These are phyloP conservation scores for Kradibia gibbosae DNA, from an alignment of 1,140 invertebrate genomes.

Conservation along the genomic window DNA sequence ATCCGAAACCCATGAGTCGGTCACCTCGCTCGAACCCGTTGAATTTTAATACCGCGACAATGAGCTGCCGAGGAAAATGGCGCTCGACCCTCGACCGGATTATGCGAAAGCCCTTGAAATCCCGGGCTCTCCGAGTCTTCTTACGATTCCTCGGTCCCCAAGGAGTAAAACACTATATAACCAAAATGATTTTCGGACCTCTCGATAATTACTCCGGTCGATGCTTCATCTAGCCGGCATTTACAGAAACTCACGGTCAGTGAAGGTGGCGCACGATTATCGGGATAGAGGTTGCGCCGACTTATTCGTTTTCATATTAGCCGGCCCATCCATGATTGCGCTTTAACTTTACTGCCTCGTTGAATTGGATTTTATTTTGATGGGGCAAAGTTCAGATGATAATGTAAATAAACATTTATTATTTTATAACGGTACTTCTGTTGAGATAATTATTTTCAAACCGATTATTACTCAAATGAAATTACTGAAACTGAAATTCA, in stretches of 20 bases:
- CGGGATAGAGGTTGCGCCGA: not conserved
- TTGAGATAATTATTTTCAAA: no score
- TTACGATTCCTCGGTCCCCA: constrained; percentile 21
- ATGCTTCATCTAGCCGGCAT: no score
- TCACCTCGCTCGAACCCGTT: constrained; percentile 29
- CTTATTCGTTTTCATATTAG: not conserved
- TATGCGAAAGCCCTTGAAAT: constrained; percentile 58
- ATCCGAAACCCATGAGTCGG: not conserved
- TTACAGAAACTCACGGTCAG: not conserved
- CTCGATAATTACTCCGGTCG: constrained; percentile 49
- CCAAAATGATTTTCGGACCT: constrained; percentile 45
- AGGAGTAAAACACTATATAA: not conserved
- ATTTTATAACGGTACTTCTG: no score
- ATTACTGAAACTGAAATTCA: no score
- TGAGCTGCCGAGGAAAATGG: constrained; percentile 30
- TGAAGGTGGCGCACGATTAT: not conserved
- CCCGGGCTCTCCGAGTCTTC: constrained; percentile 23
- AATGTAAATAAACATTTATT: no score
- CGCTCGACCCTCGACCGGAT: constrained; percentile 49
- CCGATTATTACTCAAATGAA: no score
- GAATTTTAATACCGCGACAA: constrained; percentile 58
- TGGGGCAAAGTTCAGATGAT: no score
- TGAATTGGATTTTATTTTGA: not conserved
- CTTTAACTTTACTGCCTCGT: not conserved
- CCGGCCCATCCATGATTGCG: not conserved